A percentile compares a stretch with the other conserved stretches of the same genome.
Evolutionary conservation across 2,113 vertebrate genomes (phyloP).

Genomic region (Ammodramus savannarum): DNA sequence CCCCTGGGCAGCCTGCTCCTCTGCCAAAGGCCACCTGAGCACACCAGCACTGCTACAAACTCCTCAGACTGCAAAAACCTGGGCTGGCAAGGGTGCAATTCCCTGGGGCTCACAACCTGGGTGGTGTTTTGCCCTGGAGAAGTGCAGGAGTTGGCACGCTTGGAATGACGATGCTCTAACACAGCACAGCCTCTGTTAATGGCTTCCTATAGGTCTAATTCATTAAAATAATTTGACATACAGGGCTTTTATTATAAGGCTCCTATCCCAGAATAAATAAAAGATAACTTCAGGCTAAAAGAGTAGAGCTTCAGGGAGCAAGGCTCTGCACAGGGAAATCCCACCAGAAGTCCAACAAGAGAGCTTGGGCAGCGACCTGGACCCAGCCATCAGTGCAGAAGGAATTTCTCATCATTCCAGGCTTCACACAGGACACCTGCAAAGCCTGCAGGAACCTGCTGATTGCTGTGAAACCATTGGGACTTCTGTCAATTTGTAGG

Average conservation of each 20-base stretch:
- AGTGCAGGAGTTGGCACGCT: background rate
- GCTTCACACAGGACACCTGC: background rate
- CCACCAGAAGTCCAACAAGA: background rate
- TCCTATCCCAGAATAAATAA: background rate
- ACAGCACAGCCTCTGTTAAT: background rate
- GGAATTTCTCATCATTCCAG: background rate
- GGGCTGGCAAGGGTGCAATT: rapidly evolving
- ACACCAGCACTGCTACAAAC: background rate
- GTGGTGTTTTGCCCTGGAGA: background rate
- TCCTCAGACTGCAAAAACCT: background rate
- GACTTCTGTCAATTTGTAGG: background rate
- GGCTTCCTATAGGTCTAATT: background rate
- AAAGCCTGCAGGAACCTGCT: background rate
- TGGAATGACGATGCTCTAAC: background rate
- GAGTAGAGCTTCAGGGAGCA: background rate
- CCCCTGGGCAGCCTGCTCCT: rapidly evolving
- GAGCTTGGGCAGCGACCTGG: background rate
- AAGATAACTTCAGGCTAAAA: background rate
- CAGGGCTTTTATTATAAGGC: background rate
- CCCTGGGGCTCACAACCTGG: background rate
- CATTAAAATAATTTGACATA: background rate
- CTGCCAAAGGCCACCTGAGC: background rate
- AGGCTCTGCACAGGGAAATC: background rate
- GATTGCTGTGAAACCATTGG: background rate
- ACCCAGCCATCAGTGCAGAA: rapidly evolving